Percentiles rank a stretch among this genome's conserved stretches.
phyloP scores from a whole-genome alignment of 2,888 invertebrate species.

The Agrypnus murinus region DNA sequence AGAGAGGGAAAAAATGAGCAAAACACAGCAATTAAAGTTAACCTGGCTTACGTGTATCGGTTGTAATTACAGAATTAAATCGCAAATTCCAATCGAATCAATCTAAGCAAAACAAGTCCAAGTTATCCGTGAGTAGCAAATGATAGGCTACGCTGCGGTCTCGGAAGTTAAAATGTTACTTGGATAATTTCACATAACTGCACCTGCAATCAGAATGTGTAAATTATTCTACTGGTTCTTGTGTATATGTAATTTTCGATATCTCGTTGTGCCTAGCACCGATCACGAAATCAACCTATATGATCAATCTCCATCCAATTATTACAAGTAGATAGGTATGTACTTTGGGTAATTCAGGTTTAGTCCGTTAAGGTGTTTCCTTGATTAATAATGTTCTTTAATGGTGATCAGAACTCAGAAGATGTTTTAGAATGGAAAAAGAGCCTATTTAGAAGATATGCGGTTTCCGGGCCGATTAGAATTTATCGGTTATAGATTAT shows the following conservation, averaged over 20 bases:
- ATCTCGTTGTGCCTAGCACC: conserved; percentile 64
- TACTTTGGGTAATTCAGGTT: conserved; percentile 4
- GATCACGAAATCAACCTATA: conserved; percentile 64
- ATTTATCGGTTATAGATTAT: too few species aligned
- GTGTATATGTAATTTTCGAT: conserved; percentile 67
- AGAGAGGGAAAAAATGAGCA: conserved; percentile 22
- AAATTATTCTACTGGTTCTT: conserved; percentile 66
- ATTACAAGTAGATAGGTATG: conserved; percentile 50
- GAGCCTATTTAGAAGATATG: too few species aligned
- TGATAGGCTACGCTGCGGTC: conserved; percentile 67
- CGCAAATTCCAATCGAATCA: conserved; percentile 68
- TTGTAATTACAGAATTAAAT: conserved; percentile 67
- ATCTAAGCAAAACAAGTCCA: conserved; percentile 66
- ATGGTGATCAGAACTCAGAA: too few species aligned
- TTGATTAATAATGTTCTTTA: too few species aligned
- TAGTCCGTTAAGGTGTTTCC: too few species aligned
- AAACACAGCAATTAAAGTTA: conserved; percentile 62
- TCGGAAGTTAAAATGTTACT: conserved; percentile 70
- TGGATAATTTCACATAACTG: conserved; percentile 70
- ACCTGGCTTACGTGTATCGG: conserved; percentile 58
- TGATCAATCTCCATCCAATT: conserved; percentile 66
- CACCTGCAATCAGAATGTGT: conserved; percentile 69
- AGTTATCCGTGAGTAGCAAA: conserved; percentile 64
- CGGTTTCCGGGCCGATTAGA: too few species aligned
- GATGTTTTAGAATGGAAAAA: too few species aligned